A percentile compares a stretch with the other conserved stretches of the same genome.
These are phyloP conservation scores for Condylura cristata DNA, from an alignment of 2,113 vertebrate species.

Conservation along the genomic window DNA sequence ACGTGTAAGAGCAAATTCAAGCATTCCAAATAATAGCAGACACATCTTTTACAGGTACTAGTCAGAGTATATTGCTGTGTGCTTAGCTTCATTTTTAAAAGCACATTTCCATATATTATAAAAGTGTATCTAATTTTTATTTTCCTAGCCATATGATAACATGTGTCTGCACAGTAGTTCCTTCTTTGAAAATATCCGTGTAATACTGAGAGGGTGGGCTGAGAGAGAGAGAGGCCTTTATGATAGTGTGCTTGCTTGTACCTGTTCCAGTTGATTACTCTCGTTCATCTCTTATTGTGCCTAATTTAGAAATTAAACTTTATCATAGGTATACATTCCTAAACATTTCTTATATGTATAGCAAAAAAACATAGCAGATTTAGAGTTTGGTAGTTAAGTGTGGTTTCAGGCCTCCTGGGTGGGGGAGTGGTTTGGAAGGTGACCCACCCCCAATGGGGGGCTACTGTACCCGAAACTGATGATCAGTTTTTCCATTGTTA, in stretches of 20 bases:
- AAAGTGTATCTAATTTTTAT: neutral
- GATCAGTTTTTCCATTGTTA: neutral
- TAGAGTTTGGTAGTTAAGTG: neutral
- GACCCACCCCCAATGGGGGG: neutral
- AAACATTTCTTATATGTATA: neutral
- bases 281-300: neutral
- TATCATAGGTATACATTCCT: neutral
- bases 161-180: neutral
- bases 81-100: neutral
- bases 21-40: neutral
- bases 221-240: too few relatives aligned
- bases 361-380: neutral
- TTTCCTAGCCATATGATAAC: neutral
- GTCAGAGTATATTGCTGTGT: neutral
- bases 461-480: neutral
- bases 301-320: neutral
- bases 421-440: too few relatives aligned
- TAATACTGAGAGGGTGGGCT: too few relatives aligned
- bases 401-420: neutral
- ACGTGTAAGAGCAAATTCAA: neutral
- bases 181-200: neutral
- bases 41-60: neutral
- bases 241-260: neutral
- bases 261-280: neutral
- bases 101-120: neutral